Conservation (phyloP, 2,113 vertebrate genomes). For the Tretioscincus oriximinensis region DNA sequence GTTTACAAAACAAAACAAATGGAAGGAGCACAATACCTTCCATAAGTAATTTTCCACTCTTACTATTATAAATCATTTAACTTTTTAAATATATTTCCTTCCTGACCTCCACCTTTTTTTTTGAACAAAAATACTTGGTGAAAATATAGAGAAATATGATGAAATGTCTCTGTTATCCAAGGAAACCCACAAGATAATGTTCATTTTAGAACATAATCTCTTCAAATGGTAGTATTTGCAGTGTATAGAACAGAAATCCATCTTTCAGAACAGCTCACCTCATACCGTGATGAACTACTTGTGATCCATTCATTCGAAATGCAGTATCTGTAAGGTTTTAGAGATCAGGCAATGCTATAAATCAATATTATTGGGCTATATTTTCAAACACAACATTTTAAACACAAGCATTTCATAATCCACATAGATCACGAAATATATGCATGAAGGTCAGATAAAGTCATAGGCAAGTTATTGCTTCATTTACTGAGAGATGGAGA, state of each 20-base stretch:
- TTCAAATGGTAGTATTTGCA: slow-evolving; percentile 55
- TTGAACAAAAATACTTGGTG: background rate
- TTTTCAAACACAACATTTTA: slow-evolving; percentile 75
- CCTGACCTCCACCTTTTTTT: background rate
- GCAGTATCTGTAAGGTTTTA: slow-evolving; percentile 65
- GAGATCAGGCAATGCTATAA: slow-evolving; percentile 70
- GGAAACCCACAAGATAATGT: slow-evolving; percentile 52
- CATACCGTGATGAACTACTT: slow-evolving; percentile 63
- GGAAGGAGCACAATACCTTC: slow-evolving; percentile 34
- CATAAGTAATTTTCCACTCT: slow-evolving; percentile 6
- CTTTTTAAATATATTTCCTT: slow-evolving; percentile 26
- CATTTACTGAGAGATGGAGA: slow-evolving; percentile 56
- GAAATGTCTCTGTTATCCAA: slow-evolving; percentile 40
- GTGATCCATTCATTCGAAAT: slow-evolving; percentile 68
- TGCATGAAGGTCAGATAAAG: slow-evolving; percentile 71
- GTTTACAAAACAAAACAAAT: background rate
- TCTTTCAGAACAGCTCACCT: slow-evolving; percentile 43
- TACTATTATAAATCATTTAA: slow-evolving; percentile 30
- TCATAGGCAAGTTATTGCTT: slow-evolving; percentile 57
- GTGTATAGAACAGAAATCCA: slow-evolving; percentile 53
- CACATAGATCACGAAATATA: slow-evolving; percentile 57
- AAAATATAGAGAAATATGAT: background rate
- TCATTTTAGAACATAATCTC: slow-evolving; percentile 53
- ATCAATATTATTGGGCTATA: slow-evolving; percentile 74
- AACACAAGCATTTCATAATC: slow-evolving; percentile 56